Percentiles rank a stretch among this genome's conserved stretches.
phyloP scores from a whole-genome alignment of 2,888 invertebrate species.

The Monoplex corrugatus region DNA sequence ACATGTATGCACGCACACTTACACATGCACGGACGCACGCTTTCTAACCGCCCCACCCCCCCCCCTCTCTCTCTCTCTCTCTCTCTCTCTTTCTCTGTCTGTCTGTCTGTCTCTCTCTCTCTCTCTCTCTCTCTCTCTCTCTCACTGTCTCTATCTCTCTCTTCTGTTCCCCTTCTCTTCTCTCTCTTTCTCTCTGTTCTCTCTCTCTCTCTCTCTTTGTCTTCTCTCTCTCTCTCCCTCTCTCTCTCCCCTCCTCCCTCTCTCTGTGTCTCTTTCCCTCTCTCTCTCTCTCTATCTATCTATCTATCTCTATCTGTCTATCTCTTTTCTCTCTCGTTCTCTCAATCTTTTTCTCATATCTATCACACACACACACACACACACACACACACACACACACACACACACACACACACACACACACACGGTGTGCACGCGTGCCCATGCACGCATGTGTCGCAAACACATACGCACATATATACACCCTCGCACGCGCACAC shows the following conservation, averaged over 20 bases:
- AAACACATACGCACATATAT: not conserved
- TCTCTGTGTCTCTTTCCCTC: not conserved
- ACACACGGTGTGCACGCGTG: no score
- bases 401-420: conserved; percentile 13
- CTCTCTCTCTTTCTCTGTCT: not conserved
- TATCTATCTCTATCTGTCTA: not conserved
- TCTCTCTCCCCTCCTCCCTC: no score
- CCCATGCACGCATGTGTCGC: not conserved
- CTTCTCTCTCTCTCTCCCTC: no score
- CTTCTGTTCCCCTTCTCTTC: no score
- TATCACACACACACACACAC: not conserved
- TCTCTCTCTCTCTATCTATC: not conserved
- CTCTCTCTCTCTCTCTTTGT: no score
- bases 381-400: not conserved
- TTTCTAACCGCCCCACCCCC: no score
- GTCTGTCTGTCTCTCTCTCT: not conserved
- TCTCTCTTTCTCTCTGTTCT: no score
- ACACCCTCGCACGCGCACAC: no score
- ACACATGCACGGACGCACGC: no score
- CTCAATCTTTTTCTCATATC: not conserved
- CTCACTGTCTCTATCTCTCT: not conserved
- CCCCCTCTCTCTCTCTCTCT: not conserved
- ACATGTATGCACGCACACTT: no score
- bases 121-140: not conserved
- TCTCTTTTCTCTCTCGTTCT: not conserved